Base-by-base conservation (phyloP, 2,888 invertebrate genomes). In the Pilophorus perplexus region DNA sequence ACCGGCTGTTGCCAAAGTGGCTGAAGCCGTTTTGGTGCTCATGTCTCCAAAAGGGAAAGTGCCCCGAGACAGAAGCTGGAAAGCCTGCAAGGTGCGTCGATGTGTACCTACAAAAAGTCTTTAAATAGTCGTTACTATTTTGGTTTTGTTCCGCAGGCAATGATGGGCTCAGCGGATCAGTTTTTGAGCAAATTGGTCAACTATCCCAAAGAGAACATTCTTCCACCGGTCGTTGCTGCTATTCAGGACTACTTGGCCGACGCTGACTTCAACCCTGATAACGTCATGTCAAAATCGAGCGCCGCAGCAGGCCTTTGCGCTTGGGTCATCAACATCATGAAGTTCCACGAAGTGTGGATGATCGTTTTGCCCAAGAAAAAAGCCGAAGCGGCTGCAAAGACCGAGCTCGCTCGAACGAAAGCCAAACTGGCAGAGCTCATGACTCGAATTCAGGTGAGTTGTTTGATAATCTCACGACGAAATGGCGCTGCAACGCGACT, bases 121-220 rank as follows among this genome's bases (percentile, higher is more conserved):
- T 33, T 8, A 12, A 33, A 33, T 33, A 33, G 33, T 8, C 6
- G 6, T 12, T 33, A 33, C 6, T 6, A 33, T 12, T 33, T 33
- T 18, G 10, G 8, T 57, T 2, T 20, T 28, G 6, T 64, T 66
- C 44, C 22, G 22, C 22, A 83, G 79, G 74, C 81, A 4, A 86
- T 94, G 82, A 96, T 96, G 94, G 86, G 85, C 10, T 91, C 90
- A 78, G 87, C 92, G 1, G 94, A 95, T 78, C 84, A 85, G 72
- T 96, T 96, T 76, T 79, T 96, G 55, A 83, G 86, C 71, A 86
- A 88, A 73, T 80, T 96, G 40, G 84, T 90, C 16, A 87, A 88
- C 76, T 94, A 94, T 74, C 91, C 96, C 75, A 96, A 96, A 75
- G 94, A 95, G 76, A 91, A 94, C 75, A 94, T 96, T 75, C 88